Percentiles rank a stretch among this genome's conserved stretches.
Evolutionary conservation across 2,888 invertebrate species (phyloP).

Genomic region (Leptopilina syphax): DNA sequence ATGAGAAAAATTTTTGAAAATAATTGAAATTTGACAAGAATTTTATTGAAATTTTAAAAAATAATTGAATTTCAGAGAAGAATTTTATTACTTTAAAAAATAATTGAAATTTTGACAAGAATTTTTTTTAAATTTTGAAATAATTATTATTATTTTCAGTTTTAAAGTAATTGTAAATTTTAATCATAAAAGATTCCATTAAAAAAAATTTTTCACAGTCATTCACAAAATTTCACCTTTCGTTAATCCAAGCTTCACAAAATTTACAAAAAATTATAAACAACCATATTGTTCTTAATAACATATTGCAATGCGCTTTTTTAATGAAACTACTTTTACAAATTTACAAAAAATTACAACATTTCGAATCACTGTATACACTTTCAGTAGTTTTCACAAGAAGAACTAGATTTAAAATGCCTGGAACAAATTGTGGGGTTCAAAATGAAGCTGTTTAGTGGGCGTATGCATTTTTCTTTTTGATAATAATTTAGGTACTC

Average conservation of each 20-base stretch:
- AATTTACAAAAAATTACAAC: background rate
- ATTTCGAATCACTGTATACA: background rate
- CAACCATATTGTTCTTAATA: conserved; percentile 55
- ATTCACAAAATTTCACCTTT: conserved; percentile 63
- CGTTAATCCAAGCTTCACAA: conserved; percentile 67
- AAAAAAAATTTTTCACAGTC: no score
- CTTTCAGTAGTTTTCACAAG: background rate
- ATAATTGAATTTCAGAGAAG: no score
- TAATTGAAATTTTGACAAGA: no score
- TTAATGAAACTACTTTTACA: background rate
- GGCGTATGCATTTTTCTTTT: conserved; percentile 12
- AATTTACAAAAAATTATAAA: conserved; percentile 58
- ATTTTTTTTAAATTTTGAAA: no score
- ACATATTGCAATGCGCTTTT: conserved; percentile 52
- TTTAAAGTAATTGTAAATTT: no score
- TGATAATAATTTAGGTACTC: background rate
- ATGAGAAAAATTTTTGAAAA: no score
- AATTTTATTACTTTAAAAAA: no score
- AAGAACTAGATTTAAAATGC: background rate
- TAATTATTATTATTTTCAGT: no score
- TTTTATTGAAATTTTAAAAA: no score
- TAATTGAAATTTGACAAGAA: no score
- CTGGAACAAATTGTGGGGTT: background rate
- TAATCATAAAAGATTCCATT: no score
- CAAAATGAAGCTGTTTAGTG: background rate